Conservation (phyloP, 2,113 vertebrate genomes). For the Dunckerocampus dactyliophorus region DNA sequence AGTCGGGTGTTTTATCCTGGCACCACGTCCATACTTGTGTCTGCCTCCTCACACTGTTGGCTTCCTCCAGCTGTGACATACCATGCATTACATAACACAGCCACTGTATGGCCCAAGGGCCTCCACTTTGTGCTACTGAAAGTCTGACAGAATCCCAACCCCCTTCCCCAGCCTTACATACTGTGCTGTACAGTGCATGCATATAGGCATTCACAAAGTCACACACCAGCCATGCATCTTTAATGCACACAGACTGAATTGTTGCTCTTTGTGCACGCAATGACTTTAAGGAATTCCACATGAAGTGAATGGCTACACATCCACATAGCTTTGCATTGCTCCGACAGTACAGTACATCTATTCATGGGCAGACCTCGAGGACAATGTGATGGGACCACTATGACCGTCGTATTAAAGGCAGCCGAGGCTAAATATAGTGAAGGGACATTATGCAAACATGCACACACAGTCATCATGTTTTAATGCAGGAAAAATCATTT, state of each 20-base stretch:
- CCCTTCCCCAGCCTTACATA: conserved; percentile 13
- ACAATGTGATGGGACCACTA: neutral
- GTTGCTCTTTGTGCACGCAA: neutral
- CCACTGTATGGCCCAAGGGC: conserved; percentile 42
- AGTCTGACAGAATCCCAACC: conserved; percentile 19
- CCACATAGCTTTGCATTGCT: neutral
- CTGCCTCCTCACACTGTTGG: conserved; percentile 20
- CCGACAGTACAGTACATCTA: neutral
- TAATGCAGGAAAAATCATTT: too few species aligned
- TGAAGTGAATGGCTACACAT: neutral
- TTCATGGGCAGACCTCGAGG: neutral
- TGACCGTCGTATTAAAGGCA: neutral
- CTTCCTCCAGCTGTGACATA: conserved; percentile 31
- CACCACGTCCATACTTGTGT: conserved; percentile 1
- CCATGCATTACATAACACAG: conserved; percentile 52
- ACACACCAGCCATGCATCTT: conserved; percentile 30
- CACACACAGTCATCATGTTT: too few species aligned
- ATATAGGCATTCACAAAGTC: conserved; percentile 21
- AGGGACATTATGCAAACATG: neutral
- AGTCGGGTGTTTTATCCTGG: conserved; percentile 14
- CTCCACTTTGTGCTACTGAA: conserved; percentile 43
- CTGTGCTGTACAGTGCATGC: conserved; percentile 13
- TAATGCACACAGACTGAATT: conserved; percentile 12
- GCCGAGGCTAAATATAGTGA: neutral
- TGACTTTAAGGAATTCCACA: neutral